Evolutionary conservation across 2,113 vertebrate species (phyloP).

Genomic region (Pseudopipra pipra): DNA sequence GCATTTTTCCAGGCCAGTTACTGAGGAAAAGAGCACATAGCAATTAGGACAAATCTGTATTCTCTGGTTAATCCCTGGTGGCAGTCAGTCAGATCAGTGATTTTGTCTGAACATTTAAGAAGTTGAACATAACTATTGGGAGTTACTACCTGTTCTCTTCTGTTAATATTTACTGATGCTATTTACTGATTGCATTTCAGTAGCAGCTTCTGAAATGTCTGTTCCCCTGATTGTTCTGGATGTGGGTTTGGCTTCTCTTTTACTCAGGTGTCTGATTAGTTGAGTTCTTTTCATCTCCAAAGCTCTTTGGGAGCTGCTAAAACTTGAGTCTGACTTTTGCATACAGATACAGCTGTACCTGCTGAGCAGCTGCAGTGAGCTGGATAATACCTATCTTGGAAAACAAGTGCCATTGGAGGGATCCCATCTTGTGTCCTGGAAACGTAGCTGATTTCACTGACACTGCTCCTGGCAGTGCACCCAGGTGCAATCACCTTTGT

Average conservation of each 20-base stretch:
- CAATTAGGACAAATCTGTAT: constrained; percentile 12
- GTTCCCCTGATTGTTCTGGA: background rate
- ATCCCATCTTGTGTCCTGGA: background rate
- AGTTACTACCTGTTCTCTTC: background rate
- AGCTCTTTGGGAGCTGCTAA: background rate
- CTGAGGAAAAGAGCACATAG: background rate
- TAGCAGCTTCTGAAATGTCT: background rate
- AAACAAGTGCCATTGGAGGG: background rate
- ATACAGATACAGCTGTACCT: background rate
- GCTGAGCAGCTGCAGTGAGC: background rate
- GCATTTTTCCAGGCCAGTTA: constrained; percentile 29
- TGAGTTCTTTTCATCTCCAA: background rate
- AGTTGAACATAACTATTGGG: background rate
- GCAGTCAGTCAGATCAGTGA: background rate
- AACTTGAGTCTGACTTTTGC: background rate
- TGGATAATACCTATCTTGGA: background rate
- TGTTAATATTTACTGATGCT: background rate
- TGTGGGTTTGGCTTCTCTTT: background rate
- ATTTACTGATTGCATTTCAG: background rate
- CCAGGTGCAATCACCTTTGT: background rate
- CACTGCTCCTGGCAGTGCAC: background rate
- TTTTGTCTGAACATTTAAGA: background rate
- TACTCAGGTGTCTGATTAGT: background rate
- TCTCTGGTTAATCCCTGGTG: background rate
- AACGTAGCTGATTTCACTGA: background rate